Evolutionary conservation across 2,888 invertebrate species (phyloP), one percentile per base, ranked within the genome.

Genomic region (Masnerella sp.): DNA sequence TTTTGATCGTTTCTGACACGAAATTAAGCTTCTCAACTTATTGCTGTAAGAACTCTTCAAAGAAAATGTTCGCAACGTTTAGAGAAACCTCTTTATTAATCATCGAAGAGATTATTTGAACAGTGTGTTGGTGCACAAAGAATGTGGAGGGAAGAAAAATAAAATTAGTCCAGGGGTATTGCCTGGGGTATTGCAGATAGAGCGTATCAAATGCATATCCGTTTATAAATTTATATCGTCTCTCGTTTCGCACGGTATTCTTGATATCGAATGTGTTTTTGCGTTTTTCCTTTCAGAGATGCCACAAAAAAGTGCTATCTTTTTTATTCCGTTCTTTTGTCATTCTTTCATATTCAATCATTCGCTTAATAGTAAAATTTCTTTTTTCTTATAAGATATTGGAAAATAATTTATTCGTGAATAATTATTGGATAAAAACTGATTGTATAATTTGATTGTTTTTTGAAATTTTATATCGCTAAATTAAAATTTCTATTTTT

Each of bases 141-240:
- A 42, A 22, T 20, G 9, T 20, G 40, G 9, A 18, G 40, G n/a
- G 20, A 32, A 30, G 22, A 30, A 40, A 54, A 54, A 54, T 30
- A 54, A 15, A 42, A 40, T 14, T 22, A n/a, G n/a, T n/a, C n/a
- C n/a, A n/a, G n/a, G n/a, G n/a, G n/a, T n/a, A 40, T 54, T 12
- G 40, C 40, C 36, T 40, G 12, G 18, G 17, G 20, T 56, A 56
- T 32, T 30, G 38, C 56, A 42, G 56, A 30, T 20, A 28, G 54
- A 56, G 30, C 43, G 32, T 42, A 56, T 56, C 43, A 43, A 56
- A 56, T 56, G 56, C 7, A 32, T 42, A 56, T 43, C 42, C 56
- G 30, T 56, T 56, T 56, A 42, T 42, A 43, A 30, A 43, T 56
- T 56, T 42, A 32, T 56, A 56, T 56, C 43, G 32, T 40, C 18